These are phyloP conservation scores for Euschistus heros DNA, from an alignment of 1,140 invertebrate species.

Conservation along the genomic window DNA sequence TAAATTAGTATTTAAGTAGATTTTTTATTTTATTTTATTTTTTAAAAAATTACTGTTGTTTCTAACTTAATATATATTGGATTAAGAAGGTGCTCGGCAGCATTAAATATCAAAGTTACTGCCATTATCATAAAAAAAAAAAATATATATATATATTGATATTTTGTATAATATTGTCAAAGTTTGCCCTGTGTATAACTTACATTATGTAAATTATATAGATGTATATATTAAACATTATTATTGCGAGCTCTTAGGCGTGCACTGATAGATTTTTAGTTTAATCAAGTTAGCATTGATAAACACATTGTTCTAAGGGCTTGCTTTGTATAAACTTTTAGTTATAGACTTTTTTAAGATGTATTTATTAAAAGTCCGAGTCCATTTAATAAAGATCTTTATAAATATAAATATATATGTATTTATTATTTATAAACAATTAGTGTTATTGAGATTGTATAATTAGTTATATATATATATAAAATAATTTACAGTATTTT, in stretches of 20 bases:
- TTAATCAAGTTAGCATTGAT: neutral
- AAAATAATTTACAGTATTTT: slow-evolving; percentile 12
- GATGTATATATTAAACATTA: too few species aligned
- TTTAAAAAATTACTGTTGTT: too few species aligned
- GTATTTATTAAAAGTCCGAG: neutral
- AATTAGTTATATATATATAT: neutral
- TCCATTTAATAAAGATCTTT: neutral
- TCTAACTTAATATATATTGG: too few species aligned
- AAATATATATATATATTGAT: slow-evolving; percentile 8
- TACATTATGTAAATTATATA: too few species aligned
- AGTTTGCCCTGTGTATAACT: too few species aligned
- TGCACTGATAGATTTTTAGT: slow-evolving; percentile 3
- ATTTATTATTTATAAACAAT: too few species aligned
- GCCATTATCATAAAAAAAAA: neutral
- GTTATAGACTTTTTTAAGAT: too few species aligned
- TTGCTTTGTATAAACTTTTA: slow-evolving; percentile 6
- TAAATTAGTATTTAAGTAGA: too few species aligned
- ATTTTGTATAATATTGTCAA: slow-evolving; percentile 6
- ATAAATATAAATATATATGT: too few species aligned
- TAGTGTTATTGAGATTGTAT: too few species aligned
- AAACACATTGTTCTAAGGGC: neutral
- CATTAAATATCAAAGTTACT: slow-evolving; percentile 3
- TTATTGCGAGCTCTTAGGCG: slow-evolving; percentile 2
- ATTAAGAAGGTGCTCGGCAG: slow-evolving; percentile 4
- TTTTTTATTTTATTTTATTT: too few species aligned